Evolutionary conservation across 1,140 invertebrate species (phyloP), one percentile per base, ranked within the genome.

Genomic region (Asbolus verrucosus): DNA sequence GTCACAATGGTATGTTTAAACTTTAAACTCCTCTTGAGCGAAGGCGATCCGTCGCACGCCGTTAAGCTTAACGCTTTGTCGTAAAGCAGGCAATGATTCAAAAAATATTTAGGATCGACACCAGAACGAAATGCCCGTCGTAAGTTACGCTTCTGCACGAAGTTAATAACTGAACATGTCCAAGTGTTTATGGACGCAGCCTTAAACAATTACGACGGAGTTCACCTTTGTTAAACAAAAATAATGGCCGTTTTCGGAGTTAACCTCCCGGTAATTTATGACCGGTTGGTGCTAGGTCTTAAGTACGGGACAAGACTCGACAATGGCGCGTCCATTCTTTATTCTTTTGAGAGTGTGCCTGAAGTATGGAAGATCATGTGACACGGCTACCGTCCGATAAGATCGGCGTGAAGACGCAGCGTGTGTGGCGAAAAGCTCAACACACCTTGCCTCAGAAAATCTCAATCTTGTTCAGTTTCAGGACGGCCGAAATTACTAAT

Each of bases 321-420:
- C 33, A 63, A 39, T 63, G 15, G 5, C 31, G 61, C 16, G n/a
- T 63, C 21, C 61, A 63, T 63, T 38, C 61, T 63, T 63, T 39
- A 63, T 63, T 41, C 61, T 63, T 63, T 63, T 39, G 61, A 63
- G 39, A 27, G 36, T 27, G n/a, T n/a, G 31, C 38, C 36, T 63
- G 33, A 63, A 33, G 33, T 63, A 63, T 43, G 61, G 61, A 39
- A 43, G 61, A 63, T 63, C 61, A 63, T 30, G 61, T 63, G 61
- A 63, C 61, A 63, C 33, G 19, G 61, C 61, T 63, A 63, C 61
- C 19, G 61, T 63, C 30, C 14, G 61, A 63, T 63, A 63, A 63
- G 61, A 63, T 63, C 61, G 61, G 61, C 61, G 61, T 43, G 61
- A 63, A 63, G 61, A 39, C 33, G 30, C 61, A 14, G 16, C 33